These are phyloP conservation scores for Zosterops pallidus DNA, from an alignment of 2,113 vertebrate genomes.

Conservation along the genomic window DNA sequence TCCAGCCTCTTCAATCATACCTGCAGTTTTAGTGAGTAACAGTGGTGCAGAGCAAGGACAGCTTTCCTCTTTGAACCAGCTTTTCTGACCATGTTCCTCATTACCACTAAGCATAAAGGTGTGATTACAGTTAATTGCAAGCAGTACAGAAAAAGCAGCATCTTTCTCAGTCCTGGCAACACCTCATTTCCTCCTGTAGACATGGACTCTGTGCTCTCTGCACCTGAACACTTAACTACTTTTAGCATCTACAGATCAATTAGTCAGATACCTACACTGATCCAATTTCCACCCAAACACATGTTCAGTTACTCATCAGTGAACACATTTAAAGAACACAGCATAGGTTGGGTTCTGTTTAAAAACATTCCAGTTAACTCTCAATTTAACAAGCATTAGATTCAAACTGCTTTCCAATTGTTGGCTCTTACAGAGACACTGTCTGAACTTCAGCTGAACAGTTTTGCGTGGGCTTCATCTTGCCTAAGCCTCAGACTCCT, in stretches of 20 bases:
- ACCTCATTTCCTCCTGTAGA: background rate
- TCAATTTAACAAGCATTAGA: background rate
- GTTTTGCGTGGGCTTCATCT: background rate
- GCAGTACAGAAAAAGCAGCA: background rate
- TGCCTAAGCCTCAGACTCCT: background rate
- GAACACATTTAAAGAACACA: background rate
- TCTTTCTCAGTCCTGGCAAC: background rate
- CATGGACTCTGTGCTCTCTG: background rate
- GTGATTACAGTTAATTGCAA: background rate
- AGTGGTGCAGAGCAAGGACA: background rate
- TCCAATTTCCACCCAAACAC: background rate
- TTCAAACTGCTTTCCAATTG: background rate
- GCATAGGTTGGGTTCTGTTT: background rate
- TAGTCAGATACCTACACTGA: background rate
- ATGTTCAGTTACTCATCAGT: background rate
- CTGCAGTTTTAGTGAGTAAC: background rate
- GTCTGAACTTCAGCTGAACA: background rate
- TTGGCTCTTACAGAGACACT: background rate
- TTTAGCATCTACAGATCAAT: background rate
- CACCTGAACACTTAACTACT: background rate
- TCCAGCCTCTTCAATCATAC: background rate
- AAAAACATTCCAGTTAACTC: background rate
- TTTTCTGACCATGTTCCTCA: background rate
- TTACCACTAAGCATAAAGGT: background rate
- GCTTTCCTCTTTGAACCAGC: background rate